Evolutionary conservation across 2,888 invertebrate species (phyloP), one percentile per base, ranked within the genome.

Genomic region (Hypsopygia costalis): DNA sequence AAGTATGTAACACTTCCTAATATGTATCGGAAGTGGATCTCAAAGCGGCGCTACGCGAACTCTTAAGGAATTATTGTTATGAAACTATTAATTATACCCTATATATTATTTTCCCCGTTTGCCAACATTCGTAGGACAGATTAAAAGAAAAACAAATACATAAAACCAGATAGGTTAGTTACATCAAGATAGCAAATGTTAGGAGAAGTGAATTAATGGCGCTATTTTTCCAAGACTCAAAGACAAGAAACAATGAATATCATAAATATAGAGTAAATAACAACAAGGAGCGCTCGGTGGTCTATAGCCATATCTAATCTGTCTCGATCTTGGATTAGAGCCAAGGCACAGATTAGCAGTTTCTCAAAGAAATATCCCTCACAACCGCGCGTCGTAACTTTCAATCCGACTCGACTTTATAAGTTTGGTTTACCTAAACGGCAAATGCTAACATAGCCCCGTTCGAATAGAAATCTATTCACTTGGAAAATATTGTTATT

Each of bases 331-430:
- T 81, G 81, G 80, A 70, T 46, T 42, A 37, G 46, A 54, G 79
- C 81, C 80, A 83, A 75, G 69, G 66, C 55, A 69, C 58, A 76
- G 81, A 81, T 82, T 78, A 80, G 61, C 66, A 66, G 60, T 59
- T 59, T 58, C 62, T 54, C 47, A 67, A 31, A 74, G 70, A 68
- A 69, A 64, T 65, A 59, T 57, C 71, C 72, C 68, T 73, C 72
- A 61, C 62, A 51, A 53, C 43, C 47, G 55, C 45, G 52, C 16
- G 16, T n/a, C 47, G 3, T 55, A 66, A 55, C 41, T 47, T 47
- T 44, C 48, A 47, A 51, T 47, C 52, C 44, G 46, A 21, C 35
- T 36, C n/a, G 46, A 56, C 43, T 57, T 61, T 54, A 41, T 46
- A 51, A 57, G 47, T 52, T 47, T 40, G 10, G 45, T 51, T 55